Base-by-base conservation (phyloP, 2,113 vertebrate genomes). In the Phrynosoma blainvillii region DNA sequence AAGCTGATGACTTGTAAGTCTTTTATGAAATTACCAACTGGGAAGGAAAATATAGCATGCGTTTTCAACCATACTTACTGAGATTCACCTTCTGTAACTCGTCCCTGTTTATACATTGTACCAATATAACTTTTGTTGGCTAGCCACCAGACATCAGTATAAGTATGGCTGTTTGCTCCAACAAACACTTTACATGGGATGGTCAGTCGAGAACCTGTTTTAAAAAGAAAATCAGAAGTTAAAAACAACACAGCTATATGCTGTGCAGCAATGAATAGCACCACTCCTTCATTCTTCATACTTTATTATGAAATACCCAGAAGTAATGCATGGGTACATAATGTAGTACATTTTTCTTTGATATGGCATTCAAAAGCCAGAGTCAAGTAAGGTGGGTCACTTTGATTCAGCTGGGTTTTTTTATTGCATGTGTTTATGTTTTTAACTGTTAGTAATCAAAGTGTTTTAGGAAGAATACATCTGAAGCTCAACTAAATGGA, bases 141-240 rank as follows among this genome's bases (percentile, higher is more conserved):
- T 0, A 91, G 89, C 97, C 97, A 98, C 90, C 93, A 95, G 73
- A 97, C 94, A 0, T 91, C 6, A 0, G 95, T 95, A 42, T 80
- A 80, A 30, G 59, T 0, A 0, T 89, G 88, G 1, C 84, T 84
- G 86, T 93, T 93, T 1, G 68, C 79, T 32, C 96, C 97, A 88
- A 96, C 81, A 84, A 96, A 97, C 71, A 97, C 97, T 91, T 96
- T 97, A 84, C 97, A 98, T 0, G 95, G 96, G 16, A 97, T 94
- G 2, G 88, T 94, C 94, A 97, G 88, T 86, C 89, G 96, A 25
- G 97, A 97, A 20, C 96, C 97, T 98, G 89, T 79, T 65, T 20
- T 54, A 76, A 78, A 84, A n/a, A 62, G 30, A 70, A 92, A 87
- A 42, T 47, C 3, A 52, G 23, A 91, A 59, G 89, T 23, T 62